phyloP scores from a whole-genome alignment of 2,888 invertebrate genomes.

The Caenorhabditis sp. region DNA sequence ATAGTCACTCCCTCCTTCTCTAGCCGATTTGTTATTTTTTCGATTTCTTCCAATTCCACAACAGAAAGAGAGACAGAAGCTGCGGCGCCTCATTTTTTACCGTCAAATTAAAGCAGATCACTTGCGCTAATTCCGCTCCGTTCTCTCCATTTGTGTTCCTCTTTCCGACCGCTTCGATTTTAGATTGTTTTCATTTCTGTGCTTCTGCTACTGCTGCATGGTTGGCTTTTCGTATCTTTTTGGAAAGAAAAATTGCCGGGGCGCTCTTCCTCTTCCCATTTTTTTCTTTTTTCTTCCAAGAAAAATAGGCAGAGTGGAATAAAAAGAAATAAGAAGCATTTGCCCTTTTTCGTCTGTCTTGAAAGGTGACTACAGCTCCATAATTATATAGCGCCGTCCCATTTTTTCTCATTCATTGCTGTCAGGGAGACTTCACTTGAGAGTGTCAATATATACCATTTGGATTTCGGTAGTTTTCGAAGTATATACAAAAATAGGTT shows the following conservation, averaged over 20 bases:
- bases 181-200: conserved; percentile 45
- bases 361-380: conserved; percentile 30
- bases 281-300: conserved; percentile 15
- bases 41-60: background rate
- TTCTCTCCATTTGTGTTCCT: background rate
- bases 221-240: conserved; percentile 39
- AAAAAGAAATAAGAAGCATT: conserved; percentile 16
- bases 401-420: conserved; percentile 5
- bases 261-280: conserved; percentile 2
- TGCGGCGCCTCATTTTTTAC: conserved; percentile 30
- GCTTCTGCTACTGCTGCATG: background rate
- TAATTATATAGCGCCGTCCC: conserved; percentile 18
- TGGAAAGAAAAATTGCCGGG: conserved; percentile 20
- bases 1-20: background rate
- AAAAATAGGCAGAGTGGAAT: conserved; percentile 24
- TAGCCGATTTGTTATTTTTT: conserved; percentile 6
- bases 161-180: conserved; percentile 28
- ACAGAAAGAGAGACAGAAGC: conserved; percentile 1
- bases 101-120: conserved; percentile 49
- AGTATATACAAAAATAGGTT: conserved; percentile 7
- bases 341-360: conserved; percentile 6
- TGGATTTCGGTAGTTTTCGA: background rate
- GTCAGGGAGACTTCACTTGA: conserved; percentile 16
- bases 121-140: conserved; percentile 35
- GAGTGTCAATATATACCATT: conserved; percentile 45